A percentile compares a stretch with the other conserved stretches of the same genome.
Evolutionary conservation across 2,797 vertebrate genomes (phyloP).

Genomic region (Dromococcyx pavoninus): DNA sequence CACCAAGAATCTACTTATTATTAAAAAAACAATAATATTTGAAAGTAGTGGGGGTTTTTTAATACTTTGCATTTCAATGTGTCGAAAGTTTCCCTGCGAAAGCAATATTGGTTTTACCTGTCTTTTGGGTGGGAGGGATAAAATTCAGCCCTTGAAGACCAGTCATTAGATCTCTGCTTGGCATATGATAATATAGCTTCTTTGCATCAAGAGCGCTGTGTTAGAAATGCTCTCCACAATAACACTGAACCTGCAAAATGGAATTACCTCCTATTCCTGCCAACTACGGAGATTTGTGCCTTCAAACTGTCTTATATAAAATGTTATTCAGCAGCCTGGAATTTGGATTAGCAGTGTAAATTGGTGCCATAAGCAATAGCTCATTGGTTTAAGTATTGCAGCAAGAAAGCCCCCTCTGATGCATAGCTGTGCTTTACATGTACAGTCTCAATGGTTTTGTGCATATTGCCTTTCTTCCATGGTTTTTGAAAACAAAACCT

Average conservation of each 20-base stretch:
- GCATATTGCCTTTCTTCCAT: neutral
- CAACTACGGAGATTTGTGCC: neutral
- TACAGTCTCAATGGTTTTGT: neutral
- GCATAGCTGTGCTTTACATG: too few relatives aligned
- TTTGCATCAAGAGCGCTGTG: neutral
- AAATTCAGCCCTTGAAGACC: neutral
- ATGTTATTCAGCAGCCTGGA: neutral
- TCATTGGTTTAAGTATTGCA: neutral
- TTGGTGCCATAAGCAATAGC: neutral
- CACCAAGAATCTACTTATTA: neutral
- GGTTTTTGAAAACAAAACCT: neutral
- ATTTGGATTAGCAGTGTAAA: neutral
- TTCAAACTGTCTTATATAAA: neutral
- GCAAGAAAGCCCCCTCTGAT: too few relatives aligned
- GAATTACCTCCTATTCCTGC: neutral
- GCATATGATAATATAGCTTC: neutral
- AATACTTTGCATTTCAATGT: neutral
- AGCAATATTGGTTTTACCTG: neutral
- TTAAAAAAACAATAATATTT: neutral
- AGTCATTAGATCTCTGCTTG: neutral
- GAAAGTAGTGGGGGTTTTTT: neutral
- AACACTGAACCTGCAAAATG: neutral
- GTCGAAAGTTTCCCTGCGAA: neutral
- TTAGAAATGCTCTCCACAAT: neutral
- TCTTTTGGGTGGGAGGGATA: neutral